Conservation (phyloP, 2,888 invertebrate species). For the Hartigia nigra region DNA sequence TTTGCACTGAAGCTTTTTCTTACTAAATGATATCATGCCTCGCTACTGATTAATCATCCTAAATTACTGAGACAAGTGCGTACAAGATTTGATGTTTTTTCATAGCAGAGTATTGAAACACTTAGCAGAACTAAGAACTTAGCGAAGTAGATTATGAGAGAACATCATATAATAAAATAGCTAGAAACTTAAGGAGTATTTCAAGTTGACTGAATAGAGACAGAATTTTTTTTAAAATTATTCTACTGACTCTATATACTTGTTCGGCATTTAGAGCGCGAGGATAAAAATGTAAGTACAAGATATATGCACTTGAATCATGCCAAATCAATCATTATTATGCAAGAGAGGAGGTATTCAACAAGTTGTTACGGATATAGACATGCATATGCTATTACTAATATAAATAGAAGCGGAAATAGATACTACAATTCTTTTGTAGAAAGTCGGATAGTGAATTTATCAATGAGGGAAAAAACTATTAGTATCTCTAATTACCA, state of each 20-base stretch:
- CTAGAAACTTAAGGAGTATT: background rate
- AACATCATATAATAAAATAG: background rate
- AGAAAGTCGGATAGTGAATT: background rate
- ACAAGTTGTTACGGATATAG: conserved; percentile 60
- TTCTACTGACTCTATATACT: background rate
- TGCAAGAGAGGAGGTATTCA: conserved; percentile 57
- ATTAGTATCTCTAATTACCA: background rate
- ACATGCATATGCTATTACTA: background rate
- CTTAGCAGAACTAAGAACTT: background rate
- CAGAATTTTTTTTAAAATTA: background rate
- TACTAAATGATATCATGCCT: background rate
- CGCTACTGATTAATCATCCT: background rate
- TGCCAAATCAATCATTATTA: conserved; percentile 7
- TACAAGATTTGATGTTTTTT: background rate
- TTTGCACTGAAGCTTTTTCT: background rate
- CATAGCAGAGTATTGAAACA: background rate
- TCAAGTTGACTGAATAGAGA: background rate
- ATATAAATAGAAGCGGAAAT: background rate
- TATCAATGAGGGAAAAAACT: background rate
- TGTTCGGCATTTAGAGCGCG: background rate
- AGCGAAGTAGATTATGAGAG: background rate
- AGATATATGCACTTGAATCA: conserved; percentile 2
- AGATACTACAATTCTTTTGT: background rate
- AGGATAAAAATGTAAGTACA: background rate
- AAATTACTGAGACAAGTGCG: background rate